Evolutionary conservation across 2,113 vertebrate species (phyloP).

Genomic region (Gorilla gorilla): DNA sequence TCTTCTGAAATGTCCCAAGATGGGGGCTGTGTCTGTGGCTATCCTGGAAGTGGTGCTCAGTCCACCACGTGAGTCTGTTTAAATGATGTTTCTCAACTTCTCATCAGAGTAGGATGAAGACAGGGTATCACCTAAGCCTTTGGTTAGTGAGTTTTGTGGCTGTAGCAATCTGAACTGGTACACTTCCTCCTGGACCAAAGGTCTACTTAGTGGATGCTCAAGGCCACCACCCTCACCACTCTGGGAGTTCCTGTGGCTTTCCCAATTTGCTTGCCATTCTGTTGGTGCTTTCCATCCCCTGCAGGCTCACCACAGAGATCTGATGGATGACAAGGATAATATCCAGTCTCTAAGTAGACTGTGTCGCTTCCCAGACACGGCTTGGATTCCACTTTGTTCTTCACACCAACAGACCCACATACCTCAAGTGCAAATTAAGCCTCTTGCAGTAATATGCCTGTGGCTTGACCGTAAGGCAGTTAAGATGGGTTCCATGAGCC

Average conservation of each 20-base stretch:
- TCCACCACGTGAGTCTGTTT: rapidly evolving
- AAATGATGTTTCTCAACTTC: neutral
- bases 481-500: rapidly evolving
- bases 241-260: neutral
- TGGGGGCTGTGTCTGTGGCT: rapidly evolving
- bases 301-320: neutral
- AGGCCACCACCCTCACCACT: rapidly evolving
- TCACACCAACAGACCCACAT: rapidly evolving
- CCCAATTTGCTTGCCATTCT: neutral
- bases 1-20: rapidly evolving
- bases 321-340: neutral
- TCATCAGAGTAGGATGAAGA: rapidly evolving
- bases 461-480: rapidly evolving
- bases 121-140: rapidly evolving
- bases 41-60: rapidly evolving
- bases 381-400: rapidly evolving
- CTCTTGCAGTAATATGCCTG: neutral
- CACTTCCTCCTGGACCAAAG: rapidly evolving
- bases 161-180: rapidly evolving
- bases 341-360: rapidly evolving
- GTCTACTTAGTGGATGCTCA: neutral
- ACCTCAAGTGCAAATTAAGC: rapidly evolving
- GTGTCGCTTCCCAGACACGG: neutral
- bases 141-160: neutral
- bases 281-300: rapidly evolving